Base-by-base conservation (phyloP, 2,113 vertebrate species). In the Carassius gibelio region DNA sequence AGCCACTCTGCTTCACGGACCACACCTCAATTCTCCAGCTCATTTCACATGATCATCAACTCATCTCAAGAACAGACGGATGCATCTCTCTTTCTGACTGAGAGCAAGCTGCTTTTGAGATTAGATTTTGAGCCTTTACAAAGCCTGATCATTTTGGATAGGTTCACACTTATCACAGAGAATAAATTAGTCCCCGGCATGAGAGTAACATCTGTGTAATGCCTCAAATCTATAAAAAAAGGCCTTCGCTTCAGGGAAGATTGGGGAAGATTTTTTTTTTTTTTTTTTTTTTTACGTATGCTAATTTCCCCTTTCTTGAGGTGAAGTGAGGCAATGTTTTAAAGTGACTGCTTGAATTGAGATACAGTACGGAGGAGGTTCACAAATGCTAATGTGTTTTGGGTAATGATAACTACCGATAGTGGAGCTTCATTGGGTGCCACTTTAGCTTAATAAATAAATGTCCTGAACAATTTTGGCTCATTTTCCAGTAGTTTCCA, bases 11-110 rank as follows among this genome's bases (percentile, higher is more conserved):
- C 80, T 72, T 71, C 66, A 72, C 10, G 21, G 66, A 38, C 81
- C 81, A 42, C 81, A 72, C 68, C 48, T 72, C 19, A 30, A 55
- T 57, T 82, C 66, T 42, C 21, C 45, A 71, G 48, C 81, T 82
- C 81, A 83, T 83, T 83, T 83, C 48, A 38, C 81, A 72, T 52
- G 11, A 83, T 83, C 68, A 72, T 68, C n/a, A 52, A 9, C 62
- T 81, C 62, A 81, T 72, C 68, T 83, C 81, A 55, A 23, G 81
- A 79, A 57, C 68, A 50, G 64, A 38, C 68, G 50, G 68, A 72
- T 83, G 50, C 64, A 83, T 55, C 48, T 72, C 50, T 52, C 26
- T 69, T 81, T 52, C 79, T 69, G 79, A 81, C 62, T 52, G 79
- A 69, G 45, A 52, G 42, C 79, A 52, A 69, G 45, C 26, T 34